Percentiles rank a stretch among this genome's conserved stretches.
These are phyloP conservation scores for Mus spicilegus DNA, from an alignment of 2,113 vertebrate genomes.

Conservation along the genomic window DNA sequence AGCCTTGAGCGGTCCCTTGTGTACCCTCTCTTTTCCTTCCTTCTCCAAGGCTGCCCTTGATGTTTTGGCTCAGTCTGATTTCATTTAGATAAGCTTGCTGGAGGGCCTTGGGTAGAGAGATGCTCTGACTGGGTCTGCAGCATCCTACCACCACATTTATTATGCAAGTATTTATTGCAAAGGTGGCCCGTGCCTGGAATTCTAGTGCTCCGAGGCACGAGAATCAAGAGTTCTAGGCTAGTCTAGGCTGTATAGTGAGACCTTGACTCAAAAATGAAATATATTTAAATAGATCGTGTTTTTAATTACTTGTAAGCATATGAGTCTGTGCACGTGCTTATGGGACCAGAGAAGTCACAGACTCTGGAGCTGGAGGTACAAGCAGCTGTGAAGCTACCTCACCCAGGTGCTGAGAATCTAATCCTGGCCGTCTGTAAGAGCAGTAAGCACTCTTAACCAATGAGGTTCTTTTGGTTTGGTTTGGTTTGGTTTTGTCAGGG, in stretches of 20 bases:
- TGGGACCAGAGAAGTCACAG: background rate
- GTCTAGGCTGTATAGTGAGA: background rate
- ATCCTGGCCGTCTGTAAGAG: background rate
- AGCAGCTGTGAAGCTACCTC: background rate
- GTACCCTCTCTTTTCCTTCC: background rate
- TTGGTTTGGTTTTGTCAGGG: background rate
- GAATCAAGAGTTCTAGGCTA: background rate
- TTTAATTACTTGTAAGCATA: background rate
- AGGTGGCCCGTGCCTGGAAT: background rate
- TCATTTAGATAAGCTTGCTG: conserved; percentile 52
- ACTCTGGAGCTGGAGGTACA: background rate
- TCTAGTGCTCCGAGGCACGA: background rate
- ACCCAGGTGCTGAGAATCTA: background rate
- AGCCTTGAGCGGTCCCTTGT: conserved; percentile 31
- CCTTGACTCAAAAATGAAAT: background rate
- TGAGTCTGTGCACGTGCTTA: background rate
- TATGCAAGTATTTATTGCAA: conserved; percentile 27
- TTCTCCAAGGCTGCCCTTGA: conserved; percentile 28
- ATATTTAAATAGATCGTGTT: background rate
- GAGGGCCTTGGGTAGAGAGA: background rate
- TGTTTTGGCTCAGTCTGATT: conserved; percentile 54
- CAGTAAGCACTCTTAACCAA: background rate
- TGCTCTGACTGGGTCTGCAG: background rate
- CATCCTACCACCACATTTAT: background rate
- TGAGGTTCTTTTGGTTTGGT: background rate